Base-by-base conservation (phyloP, 92 coral and sea anemone genomes). In the Virgularia gustaviana region DNA sequence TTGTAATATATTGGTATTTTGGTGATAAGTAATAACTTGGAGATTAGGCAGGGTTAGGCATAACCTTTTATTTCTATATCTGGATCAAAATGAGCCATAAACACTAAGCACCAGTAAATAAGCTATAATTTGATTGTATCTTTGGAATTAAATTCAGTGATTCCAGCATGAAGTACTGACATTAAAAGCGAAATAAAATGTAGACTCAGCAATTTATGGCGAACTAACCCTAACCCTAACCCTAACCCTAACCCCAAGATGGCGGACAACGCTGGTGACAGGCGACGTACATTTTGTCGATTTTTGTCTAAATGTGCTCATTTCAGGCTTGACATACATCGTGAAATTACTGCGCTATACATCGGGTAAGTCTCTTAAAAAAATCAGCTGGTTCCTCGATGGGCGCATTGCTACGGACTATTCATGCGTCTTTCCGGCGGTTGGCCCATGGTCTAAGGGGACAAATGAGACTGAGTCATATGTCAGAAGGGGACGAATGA, bases 381-480 rank as follows among this genome's bases (percentile, higher is more conserved):
- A 58, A 58, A 27, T 2, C 38, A 58, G 65, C 37, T 59, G 65
- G 65, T 33, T 59, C 65, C 65, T 59, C 65, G 38, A n/a, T 58
- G 16, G 18, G 16, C 65, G 38, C 65, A 58, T 58, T 16, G 38
- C 37, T 13, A 54, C 29, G 24, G 24, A 54, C 60, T 54, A 23
- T 54, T 54, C 29, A 11, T 30, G 29, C 6, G n/a, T 30, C 65
- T 58, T 58, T 58, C 35, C 8, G 38, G 22, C 38, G 65, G 9
- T 58, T 16, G 65, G 36, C 65, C 65, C 65, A 58, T 31, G 39
- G 38, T 32, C 65, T 59, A 58, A 16, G n/a, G n/a, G n/a, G n/a
- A n/a, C n/a, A n/a, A n/a, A n/a, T n/a, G n/a, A n/a, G n/a, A n/a
- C n/a, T n/a, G n/a, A n/a, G n/a, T n/a, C n/a, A n/a, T n/a, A n/a